Base-by-base conservation (phyloP, 37 sponge, comb jelly and placozoan species). In the Trichoplax adhaerens region DNA sequence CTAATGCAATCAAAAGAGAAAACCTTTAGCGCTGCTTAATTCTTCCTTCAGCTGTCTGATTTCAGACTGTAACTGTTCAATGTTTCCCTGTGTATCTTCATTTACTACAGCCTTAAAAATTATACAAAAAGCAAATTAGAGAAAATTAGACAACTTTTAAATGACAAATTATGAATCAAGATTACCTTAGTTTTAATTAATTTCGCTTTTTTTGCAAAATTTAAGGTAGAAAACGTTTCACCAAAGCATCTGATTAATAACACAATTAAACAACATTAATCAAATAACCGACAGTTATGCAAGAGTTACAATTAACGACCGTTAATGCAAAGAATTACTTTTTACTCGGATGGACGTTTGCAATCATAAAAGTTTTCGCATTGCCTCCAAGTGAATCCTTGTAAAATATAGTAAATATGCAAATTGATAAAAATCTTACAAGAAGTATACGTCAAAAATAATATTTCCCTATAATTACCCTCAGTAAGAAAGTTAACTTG, bases 351-450 rank as follows among this genome's bases (percentile, higher is more conserved):
- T 85, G 87, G 3, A 89, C 90, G 77, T 86, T 85, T 70, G 90
- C 90, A 6, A 89, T 84, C 7, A 89, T 66, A 62, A 74, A 80
- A 3, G 90, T 89, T 73, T 85, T 89, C 2, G 90, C 87, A 74
- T 89, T 89, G 8, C 90, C 90, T 54, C 90, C 90, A 1, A 89
- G 80, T 72, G 86, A 81, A 62, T 89, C 87, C 90, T 89, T 65
- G n/a, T 56, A 52, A 29, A 4, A 55, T 53, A 55, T 3, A 55
- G 69, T 68, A 55, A 12, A 4, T 68, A 4, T 0, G 3, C 4
- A 5, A 70, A 2, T 48, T 70, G n/a, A 2, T 48, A 52, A 53
- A 48, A 7, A 59, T 70, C 53, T 5, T 46, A 7, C 48, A 74
- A 70, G 7, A 74, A 5, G 48, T 70, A 5, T 50, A 74, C n/a